phyloP scores from a whole-genome alignment of 2,797 vertebrate genomes.

The Sardinella longiceps region DNA sequence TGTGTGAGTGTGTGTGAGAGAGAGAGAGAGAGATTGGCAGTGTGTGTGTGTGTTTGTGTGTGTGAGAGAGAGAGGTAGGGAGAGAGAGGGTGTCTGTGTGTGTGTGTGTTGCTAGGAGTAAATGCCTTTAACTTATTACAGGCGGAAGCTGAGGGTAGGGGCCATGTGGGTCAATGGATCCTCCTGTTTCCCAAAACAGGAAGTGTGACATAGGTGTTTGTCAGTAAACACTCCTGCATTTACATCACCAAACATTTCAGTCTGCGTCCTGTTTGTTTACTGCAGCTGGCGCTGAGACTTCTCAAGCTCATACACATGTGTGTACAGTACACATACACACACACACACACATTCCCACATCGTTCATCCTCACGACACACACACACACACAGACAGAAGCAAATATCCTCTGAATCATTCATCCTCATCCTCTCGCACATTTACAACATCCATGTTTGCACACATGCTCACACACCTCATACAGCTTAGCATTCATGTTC shows the following conservation, averaged over 20 bases:
- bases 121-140: background rate
- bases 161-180: background rate
- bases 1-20: background rate
- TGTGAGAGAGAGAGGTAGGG: background rate
- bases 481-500: conserved; percentile 19
- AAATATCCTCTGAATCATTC: background rate
- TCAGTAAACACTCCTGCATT: background rate
- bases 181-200: conserved; percentile 10
- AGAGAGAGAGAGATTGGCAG: no score
- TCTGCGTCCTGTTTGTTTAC: conserved; percentile 3
- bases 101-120: background rate
- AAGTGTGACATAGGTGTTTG: background rate
- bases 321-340: background rate
- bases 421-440: no score
- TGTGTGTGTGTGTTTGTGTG: background rate
- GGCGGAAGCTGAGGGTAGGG: background rate
- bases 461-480: conserved; percentile 18
- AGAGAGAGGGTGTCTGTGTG: background rate
- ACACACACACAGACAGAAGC: background rate
- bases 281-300: background rate
- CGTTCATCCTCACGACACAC: background rate
- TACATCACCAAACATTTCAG: background rate
- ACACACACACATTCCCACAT: background rate
- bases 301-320: background rate
- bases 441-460: conserved; percentile 7